Percentiles rank a stretch among this genome's conserved stretches.
phyloP scores from a whole-genome alignment of 1,140 invertebrate species.

The Drosophila lacteicornis region DNA sequence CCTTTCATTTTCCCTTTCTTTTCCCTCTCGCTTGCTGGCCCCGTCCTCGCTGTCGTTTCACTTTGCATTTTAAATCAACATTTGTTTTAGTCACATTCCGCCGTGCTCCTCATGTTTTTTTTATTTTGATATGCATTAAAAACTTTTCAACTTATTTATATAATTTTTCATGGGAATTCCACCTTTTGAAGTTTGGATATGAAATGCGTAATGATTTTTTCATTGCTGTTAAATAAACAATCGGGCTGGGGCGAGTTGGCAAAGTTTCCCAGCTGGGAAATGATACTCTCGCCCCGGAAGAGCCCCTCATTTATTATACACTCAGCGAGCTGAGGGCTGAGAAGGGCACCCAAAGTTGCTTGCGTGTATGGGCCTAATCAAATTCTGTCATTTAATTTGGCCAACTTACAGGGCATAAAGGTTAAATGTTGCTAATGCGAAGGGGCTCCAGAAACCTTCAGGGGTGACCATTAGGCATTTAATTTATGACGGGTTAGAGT shows the following conservation, averaged over 20 bases:
- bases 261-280: constrained; percentile 58
- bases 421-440: constrained; percentile 64
- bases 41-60: constrained; percentile 40
- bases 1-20: not conserved
- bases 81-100: constrained; percentile 27
- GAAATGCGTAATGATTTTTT: constrained; percentile 80
- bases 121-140: constrained; percentile 63
- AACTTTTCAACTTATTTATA: constrained; percentile 64
- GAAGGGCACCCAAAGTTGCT: constrained; percentile 32
- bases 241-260: constrained; percentile 31
- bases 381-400: constrained; percentile 71
- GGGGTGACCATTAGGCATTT: constrained; percentile 47
- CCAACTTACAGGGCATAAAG: constrained; percentile 54
- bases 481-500: constrained; percentile 14
- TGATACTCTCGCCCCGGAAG: constrained; percentile 19
- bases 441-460: constrained; percentile 2
- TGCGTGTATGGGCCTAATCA: constrained; percentile 70
- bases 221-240: constrained; percentile 79
- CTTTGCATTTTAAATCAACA: constrained; percentile 72
- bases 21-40: too few species aligned
- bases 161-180: constrained; percentile 65
- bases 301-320: constrained; percentile 34
- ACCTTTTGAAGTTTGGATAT: constrained; percentile 71
- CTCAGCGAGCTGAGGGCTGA: not conserved
- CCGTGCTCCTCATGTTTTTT: constrained; percentile 18